Conservation (phyloP, 2,888 invertebrate species). For the Dryobota labecula region DNA sequence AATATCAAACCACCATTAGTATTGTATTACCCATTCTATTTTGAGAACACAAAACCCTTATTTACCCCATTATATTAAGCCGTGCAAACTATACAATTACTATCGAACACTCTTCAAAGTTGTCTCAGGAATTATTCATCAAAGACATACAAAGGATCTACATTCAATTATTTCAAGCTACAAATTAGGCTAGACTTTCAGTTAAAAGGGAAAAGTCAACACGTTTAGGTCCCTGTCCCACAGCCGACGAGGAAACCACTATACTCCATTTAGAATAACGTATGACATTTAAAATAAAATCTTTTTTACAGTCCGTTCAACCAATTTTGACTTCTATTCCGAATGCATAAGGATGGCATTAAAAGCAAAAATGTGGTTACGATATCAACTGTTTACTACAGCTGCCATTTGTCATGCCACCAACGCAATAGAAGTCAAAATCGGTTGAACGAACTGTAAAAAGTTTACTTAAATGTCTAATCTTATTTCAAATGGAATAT, state of each 20-base stretch:
- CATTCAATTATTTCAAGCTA: not conserved
- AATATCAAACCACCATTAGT: not conserved
- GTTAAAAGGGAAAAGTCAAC: slow-evolving; percentile 34
- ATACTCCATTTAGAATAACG: too few relatives aligned
- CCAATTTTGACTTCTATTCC: too few relatives aligned
- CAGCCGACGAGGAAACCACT: not conserved
- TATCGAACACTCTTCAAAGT: slow-evolving; percentile 1
- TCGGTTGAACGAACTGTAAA: too few relatives aligned
- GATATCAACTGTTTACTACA: too few relatives aligned
- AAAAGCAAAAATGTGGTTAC: too few relatives aligned
- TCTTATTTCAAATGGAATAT: too few relatives aligned
- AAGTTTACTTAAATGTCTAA: too few relatives aligned
- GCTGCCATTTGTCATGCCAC: too few relatives aligned
- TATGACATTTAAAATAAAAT: too few relatives aligned
- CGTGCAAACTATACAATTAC: not conserved
- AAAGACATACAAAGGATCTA: slow-evolving; percentile 10
- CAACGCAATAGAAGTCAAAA: too few relatives aligned
- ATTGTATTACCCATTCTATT: not conserved
- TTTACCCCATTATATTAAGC: not conserved
- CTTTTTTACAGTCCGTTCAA: too few relatives aligned
- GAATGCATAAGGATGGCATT: too few relatives aligned
- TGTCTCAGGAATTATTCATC: slow-evolving; percentile 33
- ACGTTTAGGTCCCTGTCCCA: not conserved
- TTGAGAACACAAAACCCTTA: not conserved
- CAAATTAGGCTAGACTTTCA: slow-evolving; percentile 34